phyloP scores from a whole-genome alignment of 2,113 vertebrate genomes.

The Mormyrus lacerda region DNA sequence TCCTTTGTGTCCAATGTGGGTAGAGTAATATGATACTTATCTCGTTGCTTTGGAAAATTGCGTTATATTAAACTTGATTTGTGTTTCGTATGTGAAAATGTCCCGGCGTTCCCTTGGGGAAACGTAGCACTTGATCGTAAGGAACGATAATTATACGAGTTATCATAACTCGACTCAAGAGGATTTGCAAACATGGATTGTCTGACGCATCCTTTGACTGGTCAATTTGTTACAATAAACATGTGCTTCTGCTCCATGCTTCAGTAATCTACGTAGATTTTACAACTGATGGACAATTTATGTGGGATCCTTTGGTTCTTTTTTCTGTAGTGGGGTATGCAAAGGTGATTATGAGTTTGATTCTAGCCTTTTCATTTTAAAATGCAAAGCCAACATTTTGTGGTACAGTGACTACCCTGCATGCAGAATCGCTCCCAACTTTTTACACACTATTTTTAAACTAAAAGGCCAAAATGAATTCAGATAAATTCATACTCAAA shows the following conservation, averaged over 20 bases:
- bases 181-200: conserved; percentile 67
- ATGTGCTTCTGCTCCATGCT: neutral
- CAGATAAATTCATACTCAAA: neutral
- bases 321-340: neutral
- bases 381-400: neutral
- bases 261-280: neutral
- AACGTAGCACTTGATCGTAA: conserved; percentile 68
- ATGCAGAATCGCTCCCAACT: neutral
- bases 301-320: neutral
- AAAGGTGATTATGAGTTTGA: neutral
- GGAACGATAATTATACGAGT: conserved; percentile 65
- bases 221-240: conserved; percentile 50
- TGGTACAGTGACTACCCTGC: neutral
- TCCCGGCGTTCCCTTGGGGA: conserved; percentile 58
- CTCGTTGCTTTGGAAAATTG: conserved; percentile 36
- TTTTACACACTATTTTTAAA: neutral
- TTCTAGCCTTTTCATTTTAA: neutral
- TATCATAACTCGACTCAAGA: conserved; percentile 64
- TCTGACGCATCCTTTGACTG: conserved; percentile 60
- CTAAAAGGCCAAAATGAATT: neutral
- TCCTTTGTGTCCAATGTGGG: neutral
- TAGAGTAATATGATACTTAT: neutral
- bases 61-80: conserved; percentile 35
- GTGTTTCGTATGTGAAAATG: conserved; percentile 32
- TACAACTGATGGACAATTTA: neutral